Conservation (phyloP, 2,113 vertebrate species). For the Centropus bengalensis region DNA sequence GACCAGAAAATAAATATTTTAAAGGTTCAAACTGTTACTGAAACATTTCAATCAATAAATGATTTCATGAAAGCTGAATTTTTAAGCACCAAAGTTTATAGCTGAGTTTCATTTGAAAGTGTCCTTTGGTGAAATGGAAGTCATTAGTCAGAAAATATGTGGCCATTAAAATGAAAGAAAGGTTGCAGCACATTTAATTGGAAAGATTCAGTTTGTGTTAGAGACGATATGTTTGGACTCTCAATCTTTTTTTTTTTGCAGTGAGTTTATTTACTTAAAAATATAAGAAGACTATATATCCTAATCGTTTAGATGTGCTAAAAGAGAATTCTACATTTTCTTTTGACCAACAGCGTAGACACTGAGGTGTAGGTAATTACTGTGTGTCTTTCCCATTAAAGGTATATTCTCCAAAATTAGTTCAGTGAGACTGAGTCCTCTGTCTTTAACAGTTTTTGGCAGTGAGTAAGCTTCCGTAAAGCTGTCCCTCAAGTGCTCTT, state of each 20-base stretch:
- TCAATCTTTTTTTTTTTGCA: not conserved
- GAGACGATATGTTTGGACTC: not conserved
- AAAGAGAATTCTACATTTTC: not conserved
- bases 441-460: not conserved
- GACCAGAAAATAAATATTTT: not conserved
- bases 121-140: not conserved
- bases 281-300: not conserved
- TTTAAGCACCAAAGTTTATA: not conserved
- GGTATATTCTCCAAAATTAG: not conserved
- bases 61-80: not conserved
- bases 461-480: not conserved
- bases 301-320: not conserved
- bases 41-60: not conserved
- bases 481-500: not conserved
- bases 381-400: not conserved
- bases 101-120: not conserved
- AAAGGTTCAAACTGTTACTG: not conserved
- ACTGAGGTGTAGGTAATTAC: not conserved
- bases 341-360: not conserved
- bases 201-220: not conserved
- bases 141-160: not conserved
- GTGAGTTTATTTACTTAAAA: not conserved
- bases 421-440: not conserved
- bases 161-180: slow-evolving; percentile 7
- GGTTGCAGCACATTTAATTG: not conserved